Evolutionary conservation across 2,888 invertebrate genomes (phyloP).

Genomic region (Drosophila subquinaria): DNA sequence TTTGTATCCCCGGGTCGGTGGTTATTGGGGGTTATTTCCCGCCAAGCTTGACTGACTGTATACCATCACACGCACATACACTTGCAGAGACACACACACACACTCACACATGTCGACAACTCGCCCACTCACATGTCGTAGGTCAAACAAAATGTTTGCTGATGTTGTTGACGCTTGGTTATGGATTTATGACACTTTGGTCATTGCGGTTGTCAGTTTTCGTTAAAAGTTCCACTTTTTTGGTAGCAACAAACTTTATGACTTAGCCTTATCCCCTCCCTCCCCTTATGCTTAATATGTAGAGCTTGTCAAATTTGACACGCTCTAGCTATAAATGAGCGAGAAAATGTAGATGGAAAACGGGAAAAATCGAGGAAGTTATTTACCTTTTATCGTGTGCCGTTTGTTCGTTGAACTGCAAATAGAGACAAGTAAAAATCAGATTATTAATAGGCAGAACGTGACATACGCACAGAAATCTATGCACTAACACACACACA

Average conservation of each 20-base stretch:
- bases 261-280: slow-evolving; percentile 14
- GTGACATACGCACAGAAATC: slow-evolving; percentile 59
- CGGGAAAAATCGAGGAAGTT: neutral
- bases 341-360: neutral
- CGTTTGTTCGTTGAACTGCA: slow-evolving; percentile 65
- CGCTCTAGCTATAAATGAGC: slow-evolving; percentile 58
- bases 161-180: slow-evolving; percentile 81
- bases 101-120: neutral
- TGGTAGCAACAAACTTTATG: slow-evolving; percentile 33
- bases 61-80: slow-evolving; percentile 4
- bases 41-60: slow-evolving; percentile 49
- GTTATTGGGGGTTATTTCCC: slow-evolving; percentile 74
- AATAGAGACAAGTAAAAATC: slow-evolving; percentile 74
- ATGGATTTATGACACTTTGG: slow-evolving; percentile 82
- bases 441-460: slow-evolving; percentile 72
- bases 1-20: slow-evolving; percentile 42
- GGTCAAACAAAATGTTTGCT: slow-evolving; percentile 79
- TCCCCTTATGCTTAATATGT: slow-evolving; percentile 20
- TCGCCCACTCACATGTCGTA: slow-evolving; percentile 72
- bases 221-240: slow-evolving; percentile 68
- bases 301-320: slow-evolving; percentile 65
- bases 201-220: slow-evolving; percentile 78
- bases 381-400: slow-evolving; percentile 48
- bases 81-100: neutral
- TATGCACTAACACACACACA: slow-evolving; percentile 40